Conservation (phyloP, 1,140 invertebrate genomes). For the Thalassaphorura encarpata region DNA sequence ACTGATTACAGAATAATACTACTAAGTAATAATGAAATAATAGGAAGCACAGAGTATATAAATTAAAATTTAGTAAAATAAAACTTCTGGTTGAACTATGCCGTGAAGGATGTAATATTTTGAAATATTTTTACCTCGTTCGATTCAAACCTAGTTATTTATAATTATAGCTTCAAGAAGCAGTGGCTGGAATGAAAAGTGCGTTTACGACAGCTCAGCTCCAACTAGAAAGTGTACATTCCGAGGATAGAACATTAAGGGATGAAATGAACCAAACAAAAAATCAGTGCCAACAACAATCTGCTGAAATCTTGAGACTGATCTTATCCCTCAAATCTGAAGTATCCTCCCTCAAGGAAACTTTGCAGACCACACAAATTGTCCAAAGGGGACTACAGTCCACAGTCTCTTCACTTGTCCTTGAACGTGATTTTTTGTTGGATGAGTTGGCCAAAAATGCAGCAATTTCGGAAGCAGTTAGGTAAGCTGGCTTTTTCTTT, state of each 20-base stretch:
- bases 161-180: slow-evolving; percentile 33
- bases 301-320: slow-evolving; percentile 33
- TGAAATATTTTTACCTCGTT: not conserved
- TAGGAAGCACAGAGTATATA: too few relatives aligned
- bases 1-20: too few relatives aligned
- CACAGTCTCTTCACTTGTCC: slow-evolving; percentile 30
- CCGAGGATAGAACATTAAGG: slow-evolving; percentile 23
- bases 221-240: slow-evolving; percentile 30
- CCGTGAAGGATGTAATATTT: not conserved
- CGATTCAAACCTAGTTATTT: not conserved
- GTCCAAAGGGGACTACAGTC: slow-evolving; percentile 33
- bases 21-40: too few relatives aligned
- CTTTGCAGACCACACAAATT: slow-evolving; percentile 25
- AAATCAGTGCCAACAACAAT: slow-evolving; percentile 31
- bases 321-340: slow-evolving; percentile 33
- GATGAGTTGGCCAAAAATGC: slow-evolving; percentile 35
- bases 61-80: too few relatives aligned
- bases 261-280: slow-evolving; percentile 27
- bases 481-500: slow-evolving; percentile 26
- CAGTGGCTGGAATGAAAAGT: slow-evolving; percentile 34
- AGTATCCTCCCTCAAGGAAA: slow-evolving; percentile 20
- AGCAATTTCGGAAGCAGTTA: slow-evolving; percentile 31
- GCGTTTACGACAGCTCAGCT: slow-evolving; percentile 33
- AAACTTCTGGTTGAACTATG: too few relatives aligned
- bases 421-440: slow-evolving; percentile 34